phyloP scores from a whole-genome alignment of 2,888 invertebrate genomes.

The Mellilla xanthometata region DNA sequence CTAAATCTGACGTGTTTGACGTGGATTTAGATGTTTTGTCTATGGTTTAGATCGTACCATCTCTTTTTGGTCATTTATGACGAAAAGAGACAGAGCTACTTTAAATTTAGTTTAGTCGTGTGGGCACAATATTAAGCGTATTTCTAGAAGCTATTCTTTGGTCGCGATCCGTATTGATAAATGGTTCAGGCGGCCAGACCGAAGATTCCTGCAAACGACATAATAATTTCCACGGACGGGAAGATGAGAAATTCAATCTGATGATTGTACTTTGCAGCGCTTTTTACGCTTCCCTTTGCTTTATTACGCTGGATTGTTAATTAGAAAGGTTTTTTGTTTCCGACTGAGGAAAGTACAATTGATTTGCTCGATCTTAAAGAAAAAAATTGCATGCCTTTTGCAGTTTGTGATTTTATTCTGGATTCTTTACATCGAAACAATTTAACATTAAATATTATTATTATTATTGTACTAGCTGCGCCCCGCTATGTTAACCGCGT shows the following conservation, averaged over 20 bases:
- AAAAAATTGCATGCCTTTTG: not conserved
- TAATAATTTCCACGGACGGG: slow-evolving; percentile 65
- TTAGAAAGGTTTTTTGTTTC: not conserved
- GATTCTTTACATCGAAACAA: too few relatives aligned
- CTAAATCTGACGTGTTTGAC: too few relatives aligned
- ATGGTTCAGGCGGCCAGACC: slow-evolving; percentile 75
- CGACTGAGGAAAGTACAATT: not conserved
- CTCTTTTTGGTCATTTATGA: too few relatives aligned
- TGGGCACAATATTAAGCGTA: too few relatives aligned
- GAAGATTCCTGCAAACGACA: slow-evolving; percentile 71
- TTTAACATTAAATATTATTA: too few relatives aligned
- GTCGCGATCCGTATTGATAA: slow-evolving; percentile 66
- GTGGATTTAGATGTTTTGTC: too few relatives aligned
- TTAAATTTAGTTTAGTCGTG: too few relatives aligned
- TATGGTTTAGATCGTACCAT: too few relatives aligned
- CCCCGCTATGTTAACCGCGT: too few relatives aligned
- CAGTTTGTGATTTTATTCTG: too few relatives aligned
- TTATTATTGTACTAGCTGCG: too few relatives aligned
- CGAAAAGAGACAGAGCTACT: too few relatives aligned
- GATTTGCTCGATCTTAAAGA: not conserved
- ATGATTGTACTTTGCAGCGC: slow-evolving; percentile 12
- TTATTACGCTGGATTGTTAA: not conserved
- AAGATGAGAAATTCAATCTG: slow-evolving; percentile 68
- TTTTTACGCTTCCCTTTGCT: slow-evolving; percentile 15
- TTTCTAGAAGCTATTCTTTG: slow-evolving; percentile 42